Percentiles rank a stretch among this genome's conserved stretches.
These are phyloP conservation scores for Sus scrofa DNA, from an alignment of 2,113 vertebrate genomes.

Conservation along the genomic window T2T-Sscrofa CM000813.6:32371501-32372000, in stretches of 20 bases:
- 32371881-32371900: background rate
- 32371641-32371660: background rate
- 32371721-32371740: background rate
- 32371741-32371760: background rate
- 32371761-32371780: background rate
- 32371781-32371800: background rate
- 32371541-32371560: background rate
- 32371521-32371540: conserved; percentile 17
- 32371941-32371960: background rate
- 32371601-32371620: background rate
- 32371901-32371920: background rate
- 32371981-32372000: background rate
- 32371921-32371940: background rate
- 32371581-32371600: background rate
- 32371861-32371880: background rate
- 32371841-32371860: background rate
- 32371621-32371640: background rate
- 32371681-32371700: background rate
- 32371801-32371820: background rate
- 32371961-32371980: background rate
- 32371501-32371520: background rate
- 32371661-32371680: background rate
- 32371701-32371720: background rate
- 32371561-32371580: background rate
- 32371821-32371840: background rate